phyloP scores from a whole-genome alignment of 2,888 invertebrate species.

The Ptycholaimellus sp. region DNA sequence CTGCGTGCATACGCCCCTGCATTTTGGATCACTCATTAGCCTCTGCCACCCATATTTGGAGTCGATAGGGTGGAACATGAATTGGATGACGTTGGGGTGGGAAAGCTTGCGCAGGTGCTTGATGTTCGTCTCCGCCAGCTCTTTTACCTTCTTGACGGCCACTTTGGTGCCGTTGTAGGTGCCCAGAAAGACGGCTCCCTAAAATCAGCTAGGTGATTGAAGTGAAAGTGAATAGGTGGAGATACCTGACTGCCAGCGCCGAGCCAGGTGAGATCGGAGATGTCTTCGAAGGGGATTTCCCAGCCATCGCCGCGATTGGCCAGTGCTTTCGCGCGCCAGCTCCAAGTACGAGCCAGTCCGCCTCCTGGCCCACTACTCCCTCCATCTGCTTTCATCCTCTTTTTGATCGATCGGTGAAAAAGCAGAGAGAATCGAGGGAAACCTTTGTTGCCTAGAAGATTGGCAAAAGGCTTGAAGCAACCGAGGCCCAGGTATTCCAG shows the following conservation, averaged over 20 bases:
- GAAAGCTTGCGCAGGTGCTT: slow-evolving; percentile 66
- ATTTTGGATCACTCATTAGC: neutral
- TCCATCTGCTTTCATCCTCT: too few relatives aligned
- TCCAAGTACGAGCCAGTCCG: too few relatives aligned
- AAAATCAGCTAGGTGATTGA: neutral
- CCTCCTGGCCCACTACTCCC: too few relatives aligned
- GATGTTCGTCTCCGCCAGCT: slow-evolving; percentile 72
- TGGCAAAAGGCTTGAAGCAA: too few relatives aligned
- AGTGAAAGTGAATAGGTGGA: too few relatives aligned
- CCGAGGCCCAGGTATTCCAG: too few relatives aligned
- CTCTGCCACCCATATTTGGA: neutral
- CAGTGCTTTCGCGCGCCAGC: too few relatives aligned
- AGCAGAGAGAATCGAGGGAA: too few relatives aligned
- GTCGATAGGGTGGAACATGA: slow-evolving; percentile 31
- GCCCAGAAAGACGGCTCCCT: slow-evolving; percentile 65
- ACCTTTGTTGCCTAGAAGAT: too few relatives aligned
- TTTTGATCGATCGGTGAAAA: too few relatives aligned
- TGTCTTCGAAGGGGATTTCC: slow-evolving; percentile 77
- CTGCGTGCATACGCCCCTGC: slow-evolving; percentile 68
- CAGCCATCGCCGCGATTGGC: slow-evolving; percentile 41
- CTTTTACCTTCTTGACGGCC: slow-evolving; percentile 82
- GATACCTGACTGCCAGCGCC: slow-evolving; percentile 83
- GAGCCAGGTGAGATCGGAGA: slow-evolving; percentile 63
- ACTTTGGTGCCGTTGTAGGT: slow-evolving; percentile 49
- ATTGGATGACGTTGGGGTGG: slow-evolving; percentile 78